Conservation (phyloP, 2,888 invertebrate species). For the Euplexia lucipara region DNA sequence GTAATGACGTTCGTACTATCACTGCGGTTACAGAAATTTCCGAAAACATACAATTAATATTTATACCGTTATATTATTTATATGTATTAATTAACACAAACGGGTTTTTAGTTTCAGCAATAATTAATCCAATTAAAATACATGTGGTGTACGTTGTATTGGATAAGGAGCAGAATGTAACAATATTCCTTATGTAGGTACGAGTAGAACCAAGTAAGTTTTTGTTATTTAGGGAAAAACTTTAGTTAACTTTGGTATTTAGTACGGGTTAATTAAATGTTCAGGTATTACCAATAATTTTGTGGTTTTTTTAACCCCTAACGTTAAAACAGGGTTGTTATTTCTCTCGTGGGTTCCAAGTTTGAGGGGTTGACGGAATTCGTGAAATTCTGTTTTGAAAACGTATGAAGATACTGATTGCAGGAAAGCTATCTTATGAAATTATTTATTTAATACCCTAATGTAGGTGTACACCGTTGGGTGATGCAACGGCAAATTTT, state of each 20-base stretch:
- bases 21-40: conserved; percentile 59
- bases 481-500: too few species aligned
- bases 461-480: too few species aligned
- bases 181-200: conserved; percentile 22
- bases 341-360: conserved; percentile 24
- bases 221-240: conserved; percentile 6
- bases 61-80: conserved; percentile 16
- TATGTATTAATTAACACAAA: conserved; percentile 55
- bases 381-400: neutral
- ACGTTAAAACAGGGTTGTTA: conserved; percentile 9
- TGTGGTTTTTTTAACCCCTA: conserved; percentile 10
- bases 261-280: conserved; percentile 20
- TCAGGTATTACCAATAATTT: neutral
- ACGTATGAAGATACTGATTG: conserved; percentile 15
- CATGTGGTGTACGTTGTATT: conserved; percentile 15
- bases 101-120: conserved; percentile 52
- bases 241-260: conserved; percentile 8
- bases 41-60: conserved; percentile 49
- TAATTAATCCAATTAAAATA: conserved; percentile 58
- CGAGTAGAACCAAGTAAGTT: conserved; percentile 23
- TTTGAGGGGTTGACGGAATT: conserved; percentile 2
- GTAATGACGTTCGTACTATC: conserved; percentile 39
- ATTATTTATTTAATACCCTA: too few species aligned
- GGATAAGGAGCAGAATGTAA: conserved; percentile 37
- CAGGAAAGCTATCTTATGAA: neutral